Base-by-base conservation (phyloP, 1,140 invertebrate genomes). In the Magallana gigas region DNA sequence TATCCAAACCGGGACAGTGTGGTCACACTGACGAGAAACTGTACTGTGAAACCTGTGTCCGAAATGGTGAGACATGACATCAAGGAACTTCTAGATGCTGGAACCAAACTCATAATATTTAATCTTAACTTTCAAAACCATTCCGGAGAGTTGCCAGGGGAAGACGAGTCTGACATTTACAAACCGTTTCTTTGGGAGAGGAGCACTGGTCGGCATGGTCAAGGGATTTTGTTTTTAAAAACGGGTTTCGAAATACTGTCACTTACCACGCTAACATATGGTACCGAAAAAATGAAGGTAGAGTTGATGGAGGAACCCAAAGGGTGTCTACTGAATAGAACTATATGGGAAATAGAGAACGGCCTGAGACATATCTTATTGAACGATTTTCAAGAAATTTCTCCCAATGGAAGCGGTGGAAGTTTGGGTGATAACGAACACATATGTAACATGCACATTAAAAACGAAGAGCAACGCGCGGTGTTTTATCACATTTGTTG, bases 231-330 rank as follows among this genome's bases (percentile, higher is more conserved):
- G 60, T 88, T 90, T 64, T 81, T 93, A 71, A 90, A 90, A 8
- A 88, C 90, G n/a, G 90, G 90, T 83, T 93, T 91, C 71, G 89
- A 90, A 16, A 87, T 91, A 59, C 87, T 91, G 82, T 93, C 92
- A 1, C 81, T 93, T 23, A 18, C 83, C 2, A 85, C 87, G 29
- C 62, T 91, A 23, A 86, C 60, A 29, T 81, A 88, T 56, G 88
- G 88, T 0, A 83, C 87, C 16, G 68, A 85, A 64, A 16, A 23
- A 8, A 60, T 91, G 57, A 68, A 71, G 12, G 88, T 89, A 1
- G 76, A 82, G 2, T 8, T 90, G 12, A 23, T 8, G 0, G 82
- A 88, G 68, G 56, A 14, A 9, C 88, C 89, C 0, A 11, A 1
- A 1, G 68, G 83, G 16, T 92, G 91, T 85, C 58, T 92, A 56